Percentiles rank a stretch among this genome's conserved stretches.
These are phyloP conservation scores for Drosophila basisetae DNA, from an alignment of 2,888 invertebrate genomes.

Conservation along the genomic window DNA sequence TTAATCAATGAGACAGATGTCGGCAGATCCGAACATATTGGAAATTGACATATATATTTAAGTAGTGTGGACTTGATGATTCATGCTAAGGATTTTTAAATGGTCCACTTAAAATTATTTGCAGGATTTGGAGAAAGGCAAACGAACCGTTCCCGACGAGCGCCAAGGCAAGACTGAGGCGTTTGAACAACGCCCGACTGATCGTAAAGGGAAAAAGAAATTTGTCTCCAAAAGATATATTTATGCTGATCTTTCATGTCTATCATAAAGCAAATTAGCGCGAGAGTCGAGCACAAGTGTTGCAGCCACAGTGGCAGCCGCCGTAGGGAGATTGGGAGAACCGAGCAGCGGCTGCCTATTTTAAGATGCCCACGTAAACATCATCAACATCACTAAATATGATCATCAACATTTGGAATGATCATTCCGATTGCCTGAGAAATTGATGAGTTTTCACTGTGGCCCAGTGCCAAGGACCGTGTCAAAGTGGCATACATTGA, in stretches of 20 bases:
- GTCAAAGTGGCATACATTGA: slow-evolving; percentile 56
- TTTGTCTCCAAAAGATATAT: slow-evolving; percentile 65
- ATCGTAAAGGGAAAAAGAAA: slow-evolving; percentile 61
- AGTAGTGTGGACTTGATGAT: slow-evolving; percentile 1
- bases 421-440: slow-evolving; percentile 31
- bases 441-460: slow-evolving; percentile 43
- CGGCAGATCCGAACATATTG: slow-evolving; percentile 4
- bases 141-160: slow-evolving; percentile 73
- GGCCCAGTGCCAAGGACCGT: slow-evolving; percentile 39
- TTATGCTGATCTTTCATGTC: slow-evolving; percentile 70
- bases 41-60: slow-evolving; percentile 2
- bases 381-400: slow-evolving; percentile 17
- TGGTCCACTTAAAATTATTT: slow-evolving; percentile 1
- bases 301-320: slow-evolving; percentile 14
- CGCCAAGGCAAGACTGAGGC: slow-evolving; percentile 68
- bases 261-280: slow-evolving; percentile 77
- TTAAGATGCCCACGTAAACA: slow-evolving; percentile 29
- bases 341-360: slow-evolving; percentile 38
- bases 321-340: slow-evolving; percentile 29
- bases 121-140: slow-evolving; percentile 11
- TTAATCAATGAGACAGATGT: slow-evolving; percentile 24
- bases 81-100: slow-evolving; percentile 27
- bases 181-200: slow-evolving; percentile 22
- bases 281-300: slow-evolving; percentile 70
- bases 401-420: slow-evolving; percentile 30